A percentile compares a stretch with the other conserved stretches of the same genome.
Conservation (phyloP, 2,113 vertebrate species). For the Bettongia penicillata region DNA sequence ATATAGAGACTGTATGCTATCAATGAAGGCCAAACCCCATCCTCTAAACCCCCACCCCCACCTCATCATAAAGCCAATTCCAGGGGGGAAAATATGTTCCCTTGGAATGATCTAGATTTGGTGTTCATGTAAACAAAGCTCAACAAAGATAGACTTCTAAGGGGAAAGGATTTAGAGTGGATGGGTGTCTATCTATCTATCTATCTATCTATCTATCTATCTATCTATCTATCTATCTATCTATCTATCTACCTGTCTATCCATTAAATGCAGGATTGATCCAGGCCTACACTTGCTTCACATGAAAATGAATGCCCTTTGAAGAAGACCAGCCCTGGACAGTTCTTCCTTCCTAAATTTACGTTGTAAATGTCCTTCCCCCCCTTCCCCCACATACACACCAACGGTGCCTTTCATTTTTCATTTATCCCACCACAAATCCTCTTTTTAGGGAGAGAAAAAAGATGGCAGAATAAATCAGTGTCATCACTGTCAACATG, state of each 20-base stretch:
- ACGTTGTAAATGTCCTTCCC: neutral
- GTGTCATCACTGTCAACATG: neutral
- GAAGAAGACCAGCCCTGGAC: neutral
- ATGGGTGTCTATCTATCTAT: too few relatives aligned
- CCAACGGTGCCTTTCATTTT: conserved; percentile 16
- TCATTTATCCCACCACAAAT: neutral
- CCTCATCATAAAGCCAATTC: neutral
- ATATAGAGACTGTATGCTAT: neutral
- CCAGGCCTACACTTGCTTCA: neutral
- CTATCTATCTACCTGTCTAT: neutral
- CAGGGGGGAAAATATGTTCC: neutral
- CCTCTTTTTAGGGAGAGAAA: conserved; percentile 2
- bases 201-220: too few relatives aligned
- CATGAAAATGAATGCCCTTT: neutral
- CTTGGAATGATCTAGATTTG: neutral
- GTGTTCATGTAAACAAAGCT: neutral
- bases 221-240: neutral
- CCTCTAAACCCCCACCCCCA: neutral
- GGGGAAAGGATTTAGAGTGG: neutral
- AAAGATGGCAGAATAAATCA: conserved; percentile 21
- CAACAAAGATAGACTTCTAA: neutral
- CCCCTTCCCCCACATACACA: too few relatives aligned
- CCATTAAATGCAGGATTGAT: neutral
- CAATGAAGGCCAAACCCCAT: neutral
- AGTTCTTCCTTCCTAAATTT: neutral